Evolutionary conservation across 2,888 invertebrate species (phyloP).

Genomic region (Laothoe populi): DNA sequence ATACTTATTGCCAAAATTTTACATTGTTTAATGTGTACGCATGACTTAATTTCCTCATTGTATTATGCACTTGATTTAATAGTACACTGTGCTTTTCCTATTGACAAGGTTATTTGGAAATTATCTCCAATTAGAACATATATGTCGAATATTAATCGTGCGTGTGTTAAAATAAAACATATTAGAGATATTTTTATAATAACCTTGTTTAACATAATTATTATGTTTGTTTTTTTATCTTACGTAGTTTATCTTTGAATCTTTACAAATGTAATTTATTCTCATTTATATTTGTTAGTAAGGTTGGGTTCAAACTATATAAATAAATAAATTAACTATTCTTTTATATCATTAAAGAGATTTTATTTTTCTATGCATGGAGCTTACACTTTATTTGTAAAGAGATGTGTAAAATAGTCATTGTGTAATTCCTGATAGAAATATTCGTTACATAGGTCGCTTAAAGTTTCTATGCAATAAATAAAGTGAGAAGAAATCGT

Average conservation of each 20-base stretch:
- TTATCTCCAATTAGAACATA: not conserved
- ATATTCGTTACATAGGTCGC: constrained; percentile 59
- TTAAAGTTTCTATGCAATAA: constrained; percentile 79
- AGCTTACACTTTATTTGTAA: constrained; percentile 68
- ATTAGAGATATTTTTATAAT: constrained; percentile 22
- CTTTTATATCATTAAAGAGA: constrained; percentile 66
- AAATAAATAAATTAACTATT: constrained; percentile 67
- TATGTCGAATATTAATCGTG: not conserved
- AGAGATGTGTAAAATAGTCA: constrained; percentile 75
- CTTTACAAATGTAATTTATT: constrained; percentile 25
- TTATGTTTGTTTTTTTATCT: constrained; percentile 20
- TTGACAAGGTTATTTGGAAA: constrained; percentile 27
- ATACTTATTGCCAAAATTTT: constrained; percentile 26
- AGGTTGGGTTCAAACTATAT: constrained; percentile 34
- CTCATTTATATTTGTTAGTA: constrained; percentile 22
- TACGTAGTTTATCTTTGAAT: constrained; percentile 25
- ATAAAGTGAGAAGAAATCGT: constrained; percentile 54
- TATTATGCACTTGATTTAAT: constrained; percentile 24
- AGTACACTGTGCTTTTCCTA: constrained; percentile 19
- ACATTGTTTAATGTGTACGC: constrained; percentile 13
- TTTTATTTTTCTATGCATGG: constrained; percentile 74
- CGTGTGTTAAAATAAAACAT: not conserved
- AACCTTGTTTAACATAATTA: constrained; percentile 16
- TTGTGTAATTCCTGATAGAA: constrained; percentile 65
- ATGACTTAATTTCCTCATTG: constrained; percentile 17